Evolutionary conservation across 2,797 vertebrate species (phyloP).

Genomic region (Antennarius maculatus): DNA sequence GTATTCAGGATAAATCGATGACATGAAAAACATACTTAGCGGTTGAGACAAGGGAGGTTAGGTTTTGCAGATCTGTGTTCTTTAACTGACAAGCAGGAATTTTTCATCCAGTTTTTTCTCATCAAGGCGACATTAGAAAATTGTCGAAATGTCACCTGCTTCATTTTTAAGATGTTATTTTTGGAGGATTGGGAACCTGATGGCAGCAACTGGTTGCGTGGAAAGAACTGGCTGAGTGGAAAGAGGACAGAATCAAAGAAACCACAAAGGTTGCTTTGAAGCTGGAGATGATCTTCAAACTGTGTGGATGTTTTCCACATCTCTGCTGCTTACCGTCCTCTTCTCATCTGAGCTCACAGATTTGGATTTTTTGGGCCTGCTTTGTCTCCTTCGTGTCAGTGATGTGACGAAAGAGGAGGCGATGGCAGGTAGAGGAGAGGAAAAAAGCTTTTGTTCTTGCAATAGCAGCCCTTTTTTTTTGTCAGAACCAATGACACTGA

Average conservation of each 20-base stretch:
- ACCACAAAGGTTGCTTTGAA: constrained; percentile 33
- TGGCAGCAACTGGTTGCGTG: constrained; percentile 21
- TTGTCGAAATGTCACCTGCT: constrained; percentile 32
- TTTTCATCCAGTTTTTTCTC: constrained; percentile 35
- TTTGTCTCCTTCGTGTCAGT: constrained; percentile 39
- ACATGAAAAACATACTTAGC: constrained; percentile 11
- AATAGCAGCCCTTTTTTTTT: constrained; percentile 35
- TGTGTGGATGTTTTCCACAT: constrained; percentile 31
- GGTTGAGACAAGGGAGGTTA: constrained; percentile 16
- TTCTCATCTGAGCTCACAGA: constrained; percentile 24
- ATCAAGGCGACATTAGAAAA: constrained; percentile 24
- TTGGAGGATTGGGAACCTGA: constrained; percentile 24
- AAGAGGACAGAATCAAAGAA: constrained; percentile 38
- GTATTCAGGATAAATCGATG: constrained; percentile 10
- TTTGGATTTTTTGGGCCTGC: constrained; percentile 17
- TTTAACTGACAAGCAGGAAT: constrained; percentile 34
- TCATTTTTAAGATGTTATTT: constrained; percentile 41
- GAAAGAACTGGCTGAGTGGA: constrained; percentile 30
- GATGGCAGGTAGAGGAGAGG: constrained; percentile 37
- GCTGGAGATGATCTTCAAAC: constrained; percentile 36
- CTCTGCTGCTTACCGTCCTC: constrained; percentile 18
- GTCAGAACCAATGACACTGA: constrained; percentile 22
- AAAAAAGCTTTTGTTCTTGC: constrained; percentile 47
- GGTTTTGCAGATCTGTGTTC: constrained; percentile 32
- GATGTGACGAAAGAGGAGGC: constrained; percentile 42